These are phyloP conservation scores for Melanotaenia pygmaea DNA, from an alignment of 2,797 vertebrate genomes.

Conservation along the genomic window DNA sequence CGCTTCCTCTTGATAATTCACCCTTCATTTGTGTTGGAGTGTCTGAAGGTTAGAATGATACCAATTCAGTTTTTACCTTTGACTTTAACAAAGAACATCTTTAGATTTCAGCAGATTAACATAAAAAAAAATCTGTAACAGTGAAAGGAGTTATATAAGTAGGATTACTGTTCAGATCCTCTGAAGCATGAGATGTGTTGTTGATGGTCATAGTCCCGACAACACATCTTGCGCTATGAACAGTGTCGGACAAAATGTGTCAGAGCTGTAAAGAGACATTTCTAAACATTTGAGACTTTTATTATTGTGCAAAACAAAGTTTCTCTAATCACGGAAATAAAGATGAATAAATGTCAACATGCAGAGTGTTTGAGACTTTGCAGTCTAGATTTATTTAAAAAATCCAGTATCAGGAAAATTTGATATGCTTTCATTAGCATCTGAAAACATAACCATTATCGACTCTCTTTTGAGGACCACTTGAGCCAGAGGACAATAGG, in stretches of 20 bases:
- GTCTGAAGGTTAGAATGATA: slow-evolving; percentile 20
- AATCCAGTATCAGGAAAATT: neutral
- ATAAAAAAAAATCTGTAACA: slow-evolving; percentile 3
- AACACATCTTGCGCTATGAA: neutral
- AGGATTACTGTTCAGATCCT: slow-evolving; percentile 13
- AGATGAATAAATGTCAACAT: too few species aligned
- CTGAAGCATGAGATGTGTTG: neutral
- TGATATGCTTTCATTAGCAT: neutral
- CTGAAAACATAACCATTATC: neutral
- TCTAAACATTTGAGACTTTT: too few species aligned
- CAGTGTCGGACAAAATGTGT: neutral
- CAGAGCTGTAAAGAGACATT: neutral
- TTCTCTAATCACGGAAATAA: too few species aligned
- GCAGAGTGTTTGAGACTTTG: too few species aligned
- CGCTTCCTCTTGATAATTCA: slow-evolving; percentile 32
- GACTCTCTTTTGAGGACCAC: neutral
- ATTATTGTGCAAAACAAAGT: too few species aligned
- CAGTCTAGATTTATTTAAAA: too few species aligned
- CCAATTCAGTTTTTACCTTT: neutral
- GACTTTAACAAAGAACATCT: slow-evolving; percentile 29
- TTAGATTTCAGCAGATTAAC: slow-evolving; percentile 30
- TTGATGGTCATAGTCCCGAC: neutral
- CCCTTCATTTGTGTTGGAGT: slow-evolving; percentile 32
- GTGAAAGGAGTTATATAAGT: slow-evolving; percentile 3
- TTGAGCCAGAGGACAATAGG: slow-evolving; percentile 2